Evolutionary conservation across 2,888 invertebrate genomes (phyloP).

Genomic region (Polydesmus complanatus): DNA sequence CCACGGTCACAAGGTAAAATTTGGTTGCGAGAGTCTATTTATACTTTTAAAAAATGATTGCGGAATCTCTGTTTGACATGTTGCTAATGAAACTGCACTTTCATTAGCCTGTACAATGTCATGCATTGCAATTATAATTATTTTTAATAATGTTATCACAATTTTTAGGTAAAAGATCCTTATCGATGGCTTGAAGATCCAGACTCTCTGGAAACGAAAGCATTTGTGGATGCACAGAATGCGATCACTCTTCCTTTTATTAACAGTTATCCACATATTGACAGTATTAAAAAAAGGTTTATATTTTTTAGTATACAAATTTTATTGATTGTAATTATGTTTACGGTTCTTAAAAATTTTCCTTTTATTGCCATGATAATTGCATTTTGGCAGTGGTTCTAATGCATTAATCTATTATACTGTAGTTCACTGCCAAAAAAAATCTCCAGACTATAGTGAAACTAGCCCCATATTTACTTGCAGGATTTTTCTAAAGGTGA

Average conservation of each 20-base stretch:
- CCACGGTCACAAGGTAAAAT: conserved; percentile 60
- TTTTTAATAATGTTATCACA: not conserved
- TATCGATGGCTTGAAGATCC: conserved; percentile 97
- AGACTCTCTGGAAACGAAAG: conserved; percentile 75
- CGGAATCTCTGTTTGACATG: not conserved
- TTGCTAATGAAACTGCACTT: not conserved
- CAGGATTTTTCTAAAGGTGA: too few species aligned
- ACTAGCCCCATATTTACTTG: too few species aligned
- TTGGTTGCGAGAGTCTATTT: not conserved
- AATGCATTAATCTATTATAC: not conserved
- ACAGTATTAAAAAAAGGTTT: conserved; percentile 50
- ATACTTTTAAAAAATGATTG: not conserved
- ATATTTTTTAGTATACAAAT: conserved; percentile 1
- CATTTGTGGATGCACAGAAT: conserved; percentile 82
- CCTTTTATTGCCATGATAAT: too few species aligned
- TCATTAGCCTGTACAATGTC: not conserved
- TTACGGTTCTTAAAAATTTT: too few species aligned
- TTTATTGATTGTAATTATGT: conserved; percentile 3
- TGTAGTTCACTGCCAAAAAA: too few species aligned
- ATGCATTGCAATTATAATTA: not conserved
- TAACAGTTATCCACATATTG: conserved; percentile 54
- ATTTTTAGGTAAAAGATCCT: conserved; percentile 60
- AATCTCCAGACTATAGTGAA: too few species aligned
- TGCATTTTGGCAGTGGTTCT: too few species aligned
- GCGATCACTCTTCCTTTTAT: conserved; percentile 72